Base-by-base conservation (phyloP, 2,888 invertebrate species). In the Metellina segmentata region DNA sequence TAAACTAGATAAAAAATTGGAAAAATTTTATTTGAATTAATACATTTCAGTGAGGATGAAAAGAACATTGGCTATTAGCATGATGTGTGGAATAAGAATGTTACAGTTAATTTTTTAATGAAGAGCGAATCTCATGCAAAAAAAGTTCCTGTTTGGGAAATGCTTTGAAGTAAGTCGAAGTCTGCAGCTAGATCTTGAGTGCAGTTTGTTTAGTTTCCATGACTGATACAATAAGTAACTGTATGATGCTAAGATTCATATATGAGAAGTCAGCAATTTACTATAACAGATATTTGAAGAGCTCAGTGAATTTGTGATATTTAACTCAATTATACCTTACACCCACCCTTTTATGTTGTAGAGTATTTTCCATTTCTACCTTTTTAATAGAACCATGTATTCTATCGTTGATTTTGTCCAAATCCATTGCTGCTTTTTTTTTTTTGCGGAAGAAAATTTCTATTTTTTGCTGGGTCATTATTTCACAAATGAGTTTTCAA, bases 251-350 rank as follows among this genome's bases (percentile, higher is more conserved):
- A 20, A 52, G n/a, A 72, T 49, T 83, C 34, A 61, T 8, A 19
- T 70, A 78, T 78, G 20, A 51, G 48, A 78, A 72, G 87, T 87
- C 87, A 81, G 72, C 87, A 87, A 81, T 87, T 77, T 87, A 78
- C 53, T 87, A 51, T 48, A 49, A 70, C 34, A 71, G 69, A 78
- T 86, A n/a, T 78, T 77, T 53, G 61, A 85, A 75, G 81, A 88
- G 88, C 88, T 88, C 88, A 81, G 81, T 74, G 75, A 88, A 88
- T 88, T 81, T 88, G 88, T 88, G 88, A 88, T 88, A 88, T 72
- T 8, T 53, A 53, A 81, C 53, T 70, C 78, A 13, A 61, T 81
- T 20, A 34, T 81, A 34, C 48, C 7, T 69, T 82, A 19, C 61
- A 61, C 34, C 61, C 53, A 51, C 74, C 79, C 53, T 16, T 52